These are phyloP conservation scores for Plusia festucae DNA, from an alignment of 2,888 invertebrate species.

Conservation along the genomic window DNA sequence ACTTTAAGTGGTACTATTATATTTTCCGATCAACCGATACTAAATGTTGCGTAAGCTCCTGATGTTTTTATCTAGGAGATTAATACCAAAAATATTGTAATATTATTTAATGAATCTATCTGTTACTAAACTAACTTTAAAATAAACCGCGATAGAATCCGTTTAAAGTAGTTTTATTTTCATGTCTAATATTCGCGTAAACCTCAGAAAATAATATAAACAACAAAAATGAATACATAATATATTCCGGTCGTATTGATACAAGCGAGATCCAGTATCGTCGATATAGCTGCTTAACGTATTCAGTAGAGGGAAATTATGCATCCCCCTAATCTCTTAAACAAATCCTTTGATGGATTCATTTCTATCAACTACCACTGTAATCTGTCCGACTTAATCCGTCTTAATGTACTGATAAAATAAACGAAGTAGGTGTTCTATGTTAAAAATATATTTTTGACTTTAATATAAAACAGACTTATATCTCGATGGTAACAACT, in stretches of 20 bases:
- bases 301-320: conserved; percentile 2
- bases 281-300: background rate
- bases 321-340: conserved; percentile 34
- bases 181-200: no score
- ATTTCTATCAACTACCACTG: conserved; percentile 20
- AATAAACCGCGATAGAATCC: no score
- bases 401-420: background rate
- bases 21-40: background rate
- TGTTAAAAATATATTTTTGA: no score
- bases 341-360: conserved; percentile 34
- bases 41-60: background rate
- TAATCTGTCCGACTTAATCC: conserved; percentile 33
- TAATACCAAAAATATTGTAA: background rate
- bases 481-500: no score
- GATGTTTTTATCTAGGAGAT: background rate
- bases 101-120: background rate
- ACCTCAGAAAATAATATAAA: no score
- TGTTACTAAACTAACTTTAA: no score
- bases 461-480: no score
- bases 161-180: no score
- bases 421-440: background rate
- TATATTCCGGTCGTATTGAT: background rate
- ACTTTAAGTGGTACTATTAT: conserved; percentile 3
- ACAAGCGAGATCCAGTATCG: background rate
- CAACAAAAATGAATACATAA: background rate